These are phyloP conservation scores for Ephydatia muelleri DNA, from an alignment of 37 sponge, comb jelly and placozoan genomes.

Conservation along the genomic window DNA sequence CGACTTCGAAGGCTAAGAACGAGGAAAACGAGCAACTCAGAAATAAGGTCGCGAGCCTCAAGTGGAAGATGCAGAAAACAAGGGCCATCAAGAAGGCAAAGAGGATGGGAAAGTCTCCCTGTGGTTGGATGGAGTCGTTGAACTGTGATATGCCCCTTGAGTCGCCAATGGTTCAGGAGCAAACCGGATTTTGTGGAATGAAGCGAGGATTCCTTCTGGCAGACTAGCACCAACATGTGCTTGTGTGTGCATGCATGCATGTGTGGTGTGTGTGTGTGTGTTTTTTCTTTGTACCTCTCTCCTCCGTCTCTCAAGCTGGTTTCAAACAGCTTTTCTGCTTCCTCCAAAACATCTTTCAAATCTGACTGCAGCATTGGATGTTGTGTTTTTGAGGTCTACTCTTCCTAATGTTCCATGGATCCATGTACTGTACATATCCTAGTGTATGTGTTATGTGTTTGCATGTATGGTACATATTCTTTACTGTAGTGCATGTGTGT, in stretches of 20 bases:
- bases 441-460: constrained; percentile 13
- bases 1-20: constrained; percentile 35
- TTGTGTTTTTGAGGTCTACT: constrained; percentile 1
- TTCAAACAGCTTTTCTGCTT: constrained; percentile 1
- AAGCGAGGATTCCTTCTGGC: constrained; percentile 60
- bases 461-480: constrained; percentile 10
- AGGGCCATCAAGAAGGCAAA: constrained; percentile 36
- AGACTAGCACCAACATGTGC: constrained; percentile 3
- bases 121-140: constrained; percentile 71
- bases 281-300: background rate
- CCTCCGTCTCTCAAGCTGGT: background rate
- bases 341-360: background rate
- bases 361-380: background rate
- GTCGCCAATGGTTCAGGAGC: constrained; percentile 12
- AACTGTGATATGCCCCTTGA: constrained; percentile 21
- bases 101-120: constrained; percentile 43
- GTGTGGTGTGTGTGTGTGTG: constrained; percentile 17
- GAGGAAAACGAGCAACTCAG: constrained; percentile 53
- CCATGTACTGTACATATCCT: background rate
- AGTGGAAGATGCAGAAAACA: constrained; percentile 55
- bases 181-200: constrained; percentile 49
- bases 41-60: constrained; percentile 60
- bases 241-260: background rate
- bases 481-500: background rate
- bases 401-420: background rate